Base-by-base conservation (phyloP, 2,888 invertebrate species). In the Melanchra persicariae region DNA sequence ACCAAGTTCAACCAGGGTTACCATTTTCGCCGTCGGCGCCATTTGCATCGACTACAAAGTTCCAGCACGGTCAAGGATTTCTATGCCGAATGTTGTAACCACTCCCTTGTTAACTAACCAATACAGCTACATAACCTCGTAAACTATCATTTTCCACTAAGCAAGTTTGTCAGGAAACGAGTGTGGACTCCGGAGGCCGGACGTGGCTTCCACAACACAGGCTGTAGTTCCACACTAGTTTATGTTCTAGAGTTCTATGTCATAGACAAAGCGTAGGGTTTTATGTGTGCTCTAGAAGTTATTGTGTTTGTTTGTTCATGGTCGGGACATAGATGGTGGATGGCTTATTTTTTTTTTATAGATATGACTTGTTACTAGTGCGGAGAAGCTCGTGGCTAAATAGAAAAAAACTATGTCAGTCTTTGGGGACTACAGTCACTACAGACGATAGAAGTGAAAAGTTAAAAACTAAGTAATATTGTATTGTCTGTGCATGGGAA, bases 201-300 rank as follows among this genome's bases (percentile, higher is more conserved):
- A 64, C 45, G 60, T 63, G 59, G 54, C 47, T 37, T 52, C 68
- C 69, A 45, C 75, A 65, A 68, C 43, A 51, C 78, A 51, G 37
- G 37, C 70, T n/a, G 30, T 17, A 19, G 45, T 45, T 45, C 45
- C 19, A 19, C 45, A 45, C 19, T 60, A 81, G 64, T 79, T 71
- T 81, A 64, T 70, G 54, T 22, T 60, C 17, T n/a, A 19, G 7
- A 45, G 45, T 45, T 45, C 52, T 10, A n/a, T 52, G 30, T 47
- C 45, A 55, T 24, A 69, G 49, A 81, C 62, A 72, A 76, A 65
- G 61, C 68, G 49, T 66, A 24, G 15, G 49, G 63, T 77, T 81
- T 54, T 65, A 66, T 80, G 60, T 54, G 59, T 65, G 24, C 1
- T 45, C 55, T 77, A 30, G 37, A 72, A 60, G 60, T 78, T 78